These are phyloP conservation scores for Forbesichthys agassizii DNA, from an alignment of 2,113 vertebrate genomes.

Conservation along the genomic window DNA sequence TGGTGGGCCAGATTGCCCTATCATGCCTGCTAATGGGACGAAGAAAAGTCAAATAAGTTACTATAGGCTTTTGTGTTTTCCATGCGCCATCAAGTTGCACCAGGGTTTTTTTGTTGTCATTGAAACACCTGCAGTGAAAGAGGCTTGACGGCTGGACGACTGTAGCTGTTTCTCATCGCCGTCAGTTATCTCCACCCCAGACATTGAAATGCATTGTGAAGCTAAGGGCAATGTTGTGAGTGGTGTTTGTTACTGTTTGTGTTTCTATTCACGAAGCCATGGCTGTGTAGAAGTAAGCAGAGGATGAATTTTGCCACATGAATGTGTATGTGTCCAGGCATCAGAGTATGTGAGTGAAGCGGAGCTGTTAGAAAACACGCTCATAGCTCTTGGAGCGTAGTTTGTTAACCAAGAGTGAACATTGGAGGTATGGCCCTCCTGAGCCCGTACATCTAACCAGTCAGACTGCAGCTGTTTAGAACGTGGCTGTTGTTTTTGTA, in stretches of 20 bases:
- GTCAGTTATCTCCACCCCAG: background rate
- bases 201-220: too few relatives aligned
- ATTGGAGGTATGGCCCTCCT: constrained; percentile 54
- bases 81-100: constrained; percentile 62
- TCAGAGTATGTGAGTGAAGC: too few relatives aligned
- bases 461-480: constrained; percentile 43
- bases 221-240: too few relatives aligned
- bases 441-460: constrained; percentile 57
- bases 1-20: constrained; percentile 36
- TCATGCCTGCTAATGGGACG: constrained; percentile 38
- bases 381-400: too few relatives aligned
- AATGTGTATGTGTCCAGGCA: too few relatives aligned
- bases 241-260: too few relatives aligned
- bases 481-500: constrained; percentile 35
- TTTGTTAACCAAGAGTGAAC: constrained; percentile 44
- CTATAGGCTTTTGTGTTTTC: constrained; percentile 67
- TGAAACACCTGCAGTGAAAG: constrained; percentile 73
- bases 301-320: too few relatives aligned
- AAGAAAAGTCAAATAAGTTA: constrained; percentile 71
- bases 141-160: constrained; percentile 70
- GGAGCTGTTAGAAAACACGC: too few relatives aligned
- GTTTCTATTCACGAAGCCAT: too few relatives aligned
- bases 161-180: background rate
- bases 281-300: too few relatives aligned
- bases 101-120: constrained; percentile 71